These are phyloP conservation scores for Periplaneta americana DNA, from an alignment of 1,140 invertebrate species.

Conservation along the genomic window DNA sequence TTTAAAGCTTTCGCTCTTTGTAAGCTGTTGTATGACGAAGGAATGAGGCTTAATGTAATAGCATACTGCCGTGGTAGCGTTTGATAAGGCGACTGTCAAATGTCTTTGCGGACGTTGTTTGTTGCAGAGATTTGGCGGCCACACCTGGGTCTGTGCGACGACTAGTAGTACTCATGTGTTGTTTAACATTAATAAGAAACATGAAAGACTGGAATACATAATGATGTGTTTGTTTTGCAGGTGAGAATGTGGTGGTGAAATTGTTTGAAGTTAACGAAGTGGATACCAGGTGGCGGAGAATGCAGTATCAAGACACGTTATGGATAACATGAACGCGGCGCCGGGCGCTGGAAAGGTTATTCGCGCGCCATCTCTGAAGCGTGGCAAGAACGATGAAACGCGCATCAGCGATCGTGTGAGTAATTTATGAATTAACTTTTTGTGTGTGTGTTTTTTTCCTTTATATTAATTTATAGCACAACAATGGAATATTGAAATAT, in stretches of 20 bases:
- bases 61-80: no score
- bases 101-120: no score
- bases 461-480: background rate
- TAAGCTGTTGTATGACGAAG: no score
- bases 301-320: background rate
- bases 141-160: no score
- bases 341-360: constrained; percentile 47
- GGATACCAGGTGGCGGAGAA: background rate
- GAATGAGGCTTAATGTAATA: no score
- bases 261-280: background rate
- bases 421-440: constrained; percentile 20
- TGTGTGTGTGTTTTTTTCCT: constrained; percentile 18
- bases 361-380: constrained; percentile 62
- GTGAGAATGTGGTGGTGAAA: background rate
- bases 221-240: no score
- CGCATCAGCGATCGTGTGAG: constrained; percentile 68
- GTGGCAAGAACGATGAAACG: constrained; percentile 59
- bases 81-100: no score
- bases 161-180: no score
- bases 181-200: no score
- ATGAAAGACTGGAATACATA: no score
- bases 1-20: no score
- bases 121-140: no score
- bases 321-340: constrained; percentile 19
- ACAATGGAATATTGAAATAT: background rate